phyloP scores from a whole-genome alignment of 2,888 invertebrate genomes.

The Drosophila kanekoi region DNA sequence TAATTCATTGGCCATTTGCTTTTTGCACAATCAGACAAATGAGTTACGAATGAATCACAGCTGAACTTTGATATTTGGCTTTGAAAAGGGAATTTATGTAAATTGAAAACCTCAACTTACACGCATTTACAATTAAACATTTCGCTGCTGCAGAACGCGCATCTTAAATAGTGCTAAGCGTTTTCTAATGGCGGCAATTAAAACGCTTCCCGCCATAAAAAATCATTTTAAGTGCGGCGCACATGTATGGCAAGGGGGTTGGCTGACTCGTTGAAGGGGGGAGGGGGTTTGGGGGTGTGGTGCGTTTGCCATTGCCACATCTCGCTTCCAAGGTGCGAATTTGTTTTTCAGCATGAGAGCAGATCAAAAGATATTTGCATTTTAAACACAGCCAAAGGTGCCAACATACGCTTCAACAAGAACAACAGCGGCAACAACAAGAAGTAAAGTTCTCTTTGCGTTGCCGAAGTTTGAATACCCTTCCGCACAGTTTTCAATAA shows the following conservation, averaged over 20 bases:
- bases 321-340: slow-evolving; percentile 71
- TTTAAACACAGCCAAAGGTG: slow-evolving; percentile 45
- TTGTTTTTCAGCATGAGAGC: slow-evolving; percentile 54
- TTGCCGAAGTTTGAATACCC: slow-evolving; percentile 2
- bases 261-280: no score
- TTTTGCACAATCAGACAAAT: slow-evolving; percentile 1
- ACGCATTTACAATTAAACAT: slow-evolving; percentile 36
- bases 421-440: slow-evolving; percentile 22
- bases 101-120: slow-evolving; percentile 27
- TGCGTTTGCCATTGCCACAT: slow-evolving; percentile 23
- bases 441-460: neutral
- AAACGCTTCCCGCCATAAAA: slow-evolving; percentile 47
- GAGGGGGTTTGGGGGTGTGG: neutral
- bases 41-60: slow-evolving; percentile 5
- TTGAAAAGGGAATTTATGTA: slow-evolving; percentile 28
- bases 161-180: slow-evolving; percentile 57
- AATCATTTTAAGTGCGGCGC: slow-evolving; percentile 30
- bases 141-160: slow-evolving; percentile 17
- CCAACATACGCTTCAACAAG: slow-evolving; percentile 21
- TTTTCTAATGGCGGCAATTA: slow-evolving; percentile 76
- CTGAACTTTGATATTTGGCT: slow-evolving; percentile 33
- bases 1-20: slow-evolving; percentile 8
- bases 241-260: neutral
- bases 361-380: slow-evolving; percentile 79
- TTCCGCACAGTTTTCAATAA: neutral